Conservation (phyloP, 2,797 vertebrate species). For the Sphenopsis melanotis region DNA sequence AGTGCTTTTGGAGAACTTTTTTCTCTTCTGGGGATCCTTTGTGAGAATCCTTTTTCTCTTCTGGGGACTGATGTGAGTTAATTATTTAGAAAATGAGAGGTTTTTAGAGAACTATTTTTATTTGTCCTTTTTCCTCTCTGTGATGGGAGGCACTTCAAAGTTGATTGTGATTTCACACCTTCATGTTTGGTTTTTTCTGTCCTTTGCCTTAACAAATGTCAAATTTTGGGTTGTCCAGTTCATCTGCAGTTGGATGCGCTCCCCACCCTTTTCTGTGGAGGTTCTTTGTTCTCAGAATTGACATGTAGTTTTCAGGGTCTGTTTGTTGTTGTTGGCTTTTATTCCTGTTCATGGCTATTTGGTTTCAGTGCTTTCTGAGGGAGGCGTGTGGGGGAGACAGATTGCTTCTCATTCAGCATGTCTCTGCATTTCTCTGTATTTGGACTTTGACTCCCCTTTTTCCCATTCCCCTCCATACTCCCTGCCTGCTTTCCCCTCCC, state of each 20-base stretch:
- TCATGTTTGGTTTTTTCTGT: background rate
- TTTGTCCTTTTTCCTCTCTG: background rate
- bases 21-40: background rate
- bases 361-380: conserved; percentile 2
- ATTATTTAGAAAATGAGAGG: background rate
- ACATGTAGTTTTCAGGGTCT: conserved; percentile 4
- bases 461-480: background rate
- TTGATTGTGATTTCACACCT: background rate
- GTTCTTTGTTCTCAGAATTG: background rate
- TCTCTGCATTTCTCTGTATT: background rate
- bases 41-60: background rate
- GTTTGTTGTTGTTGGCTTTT: conserved; percentile 27
- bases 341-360: background rate
- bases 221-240: background rate
- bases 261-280: background rate
- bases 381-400: background rate
- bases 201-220: background rate
- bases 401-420: background rate
- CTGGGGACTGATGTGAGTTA: background rate
- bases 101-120: background rate
- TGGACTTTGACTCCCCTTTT: background rate
- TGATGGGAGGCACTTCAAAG: background rate
- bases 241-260: background rate
- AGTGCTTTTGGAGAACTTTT: background rate
- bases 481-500: background rate